phyloP scores from a whole-genome alignment of 2,888 invertebrate species.

The Mystacides longicornis region DNA sequence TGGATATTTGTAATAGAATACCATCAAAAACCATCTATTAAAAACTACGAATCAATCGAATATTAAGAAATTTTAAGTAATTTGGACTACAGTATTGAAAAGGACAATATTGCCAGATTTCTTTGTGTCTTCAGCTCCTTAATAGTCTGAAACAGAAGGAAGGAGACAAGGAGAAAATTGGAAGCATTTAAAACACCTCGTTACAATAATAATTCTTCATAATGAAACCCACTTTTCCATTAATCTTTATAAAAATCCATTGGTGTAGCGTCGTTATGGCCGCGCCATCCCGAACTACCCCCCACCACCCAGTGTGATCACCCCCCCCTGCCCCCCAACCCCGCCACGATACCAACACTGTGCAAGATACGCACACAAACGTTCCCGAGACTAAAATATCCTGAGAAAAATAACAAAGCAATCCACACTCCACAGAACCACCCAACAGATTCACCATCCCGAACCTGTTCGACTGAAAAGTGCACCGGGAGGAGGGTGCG shows the following conservation, averaged over 20 bases:
- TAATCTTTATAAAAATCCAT: constrained; percentile 12
- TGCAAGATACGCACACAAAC: constrained; percentile 10
- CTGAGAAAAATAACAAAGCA: constrained; percentile 25
- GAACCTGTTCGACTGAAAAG: constrained; percentile 10
- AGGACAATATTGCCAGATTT: too few relatives aligned
- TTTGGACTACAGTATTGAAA: too few relatives aligned
- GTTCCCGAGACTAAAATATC: constrained; percentile 19
- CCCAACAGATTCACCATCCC: background rate
- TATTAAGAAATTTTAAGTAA: too few relatives aligned
- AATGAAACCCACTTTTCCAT: constrained; percentile 4
- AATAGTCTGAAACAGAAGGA: too few relatives aligned
- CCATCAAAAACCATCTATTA: too few relatives aligned
- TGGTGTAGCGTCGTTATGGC: constrained; percentile 6
- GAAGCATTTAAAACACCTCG: background rate
- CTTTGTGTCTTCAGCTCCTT: too few relatives aligned
- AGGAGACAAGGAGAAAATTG: background rate
- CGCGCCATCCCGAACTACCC: background rate
- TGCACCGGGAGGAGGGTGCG: constrained; percentile 12
- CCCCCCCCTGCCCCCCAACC: background rate
- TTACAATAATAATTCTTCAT: constrained; percentile 1
- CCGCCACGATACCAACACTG: background rate
- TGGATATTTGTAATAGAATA: too few relatives aligned
- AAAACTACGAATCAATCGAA: too few relatives aligned
- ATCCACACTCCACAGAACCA: constrained; percentile 7
- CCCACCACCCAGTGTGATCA: background rate